phyloP scores from a whole-genome alignment of 2,797 vertebrate genomes.

The Brachyalestes nurse region DNA sequence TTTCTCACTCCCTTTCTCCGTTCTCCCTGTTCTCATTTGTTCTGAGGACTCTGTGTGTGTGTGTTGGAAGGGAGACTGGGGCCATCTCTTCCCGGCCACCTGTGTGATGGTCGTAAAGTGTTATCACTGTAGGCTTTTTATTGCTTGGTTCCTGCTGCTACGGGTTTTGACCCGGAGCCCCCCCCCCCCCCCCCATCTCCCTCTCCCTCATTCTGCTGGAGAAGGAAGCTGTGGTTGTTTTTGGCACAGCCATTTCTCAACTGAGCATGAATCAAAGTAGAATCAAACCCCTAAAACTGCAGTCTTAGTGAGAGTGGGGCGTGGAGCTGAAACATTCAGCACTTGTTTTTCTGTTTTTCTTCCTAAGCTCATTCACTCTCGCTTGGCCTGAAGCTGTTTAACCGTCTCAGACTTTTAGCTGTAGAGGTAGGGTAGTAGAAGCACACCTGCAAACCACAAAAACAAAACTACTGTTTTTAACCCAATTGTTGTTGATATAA shows the following conservation, averaged over 20 bases:
- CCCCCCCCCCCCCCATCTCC: conserved; percentile 51
- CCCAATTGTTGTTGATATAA: neutral
- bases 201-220: conserved; percentile 40
- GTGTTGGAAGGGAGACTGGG: conserved; percentile 53
- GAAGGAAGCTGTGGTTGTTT: neutral
- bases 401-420: neutral
- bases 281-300: neutral
- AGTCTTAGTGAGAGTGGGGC: neutral
- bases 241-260: neutral
- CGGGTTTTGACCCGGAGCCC: conserved; percentile 65
- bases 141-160: conserved; percentile 73
- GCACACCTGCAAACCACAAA: too few relatives aligned
- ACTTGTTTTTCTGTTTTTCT: neutral
- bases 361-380: neutral
- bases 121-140: conserved; percentile 76
- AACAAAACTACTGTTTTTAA: too few relatives aligned
- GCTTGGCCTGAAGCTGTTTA: neutral
- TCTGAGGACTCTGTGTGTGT: conserved; percentile 32
- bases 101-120: conserved; percentile 82
- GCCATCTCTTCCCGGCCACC: conserved; percentile 69
- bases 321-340: neutral
- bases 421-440: too few relatives aligned
- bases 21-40: neutral
- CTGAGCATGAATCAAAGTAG: neutral
- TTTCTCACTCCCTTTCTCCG: neutral